Base-by-base conservation (phyloP, 1,140 invertebrate species). In the Diachasma alloeum region DNA sequence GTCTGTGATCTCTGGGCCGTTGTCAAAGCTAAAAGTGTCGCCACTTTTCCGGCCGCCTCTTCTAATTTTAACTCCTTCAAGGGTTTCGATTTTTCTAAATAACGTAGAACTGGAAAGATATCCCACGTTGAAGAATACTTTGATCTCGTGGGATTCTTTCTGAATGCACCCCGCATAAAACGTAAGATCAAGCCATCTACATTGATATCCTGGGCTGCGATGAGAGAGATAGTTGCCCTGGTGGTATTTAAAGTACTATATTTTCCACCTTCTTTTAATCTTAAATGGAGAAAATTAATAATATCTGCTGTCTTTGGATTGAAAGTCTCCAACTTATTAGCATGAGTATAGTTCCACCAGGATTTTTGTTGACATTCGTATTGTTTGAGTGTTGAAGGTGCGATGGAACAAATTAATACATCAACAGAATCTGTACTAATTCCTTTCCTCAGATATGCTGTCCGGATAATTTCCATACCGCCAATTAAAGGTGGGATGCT, bases 1-100 rank as follows among this genome's bases (percentile, higher is more conserved):
- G 78, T 79, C 56, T 79, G 78, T 2, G 68, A n/a, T 22, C 78
- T 59, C 36, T 79, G 78, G 6, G 78, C 71, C 31, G 75, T 79
- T 0, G 44, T 56, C 13, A 77, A 37, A 13, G 53, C 24, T 26
- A 73, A 13, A 19, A 75, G 36, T 15, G 74, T 75, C 13, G 59
- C 74, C 13, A 72, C 8, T 73, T 63, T 79, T 70, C 73, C 59
- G n/a, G 68, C n/a, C 26, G 53, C 3, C 8, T 78, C 59, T 75
- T 71, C n/a, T 31, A 42, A 2, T 59, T 53, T 31, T 17, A 69
- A 15, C 19, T 19, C 1, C 8, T 13, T 17, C n/a, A 31, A 53
- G 42, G 42, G 44, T 68, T 72, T 19, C 9, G 26, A n/a, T 9
- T 36, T 36, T 15, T 74, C 26, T 53, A 78, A 19, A 17, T 53